Conservation (phyloP, 2,113 vertebrate species). For the Pogona vitticeps region DNA sequence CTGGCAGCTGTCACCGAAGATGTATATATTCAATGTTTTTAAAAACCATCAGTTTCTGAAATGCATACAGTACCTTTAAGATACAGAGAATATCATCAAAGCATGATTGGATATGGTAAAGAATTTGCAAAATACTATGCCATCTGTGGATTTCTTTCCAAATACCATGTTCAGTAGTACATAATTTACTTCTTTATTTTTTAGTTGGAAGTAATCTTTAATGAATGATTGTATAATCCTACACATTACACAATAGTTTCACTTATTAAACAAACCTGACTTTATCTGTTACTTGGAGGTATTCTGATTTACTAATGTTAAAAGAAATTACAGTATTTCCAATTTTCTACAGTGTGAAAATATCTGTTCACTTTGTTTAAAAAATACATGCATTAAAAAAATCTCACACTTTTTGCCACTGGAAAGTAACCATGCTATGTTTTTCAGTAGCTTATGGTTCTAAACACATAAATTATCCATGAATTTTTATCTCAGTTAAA, state of each 20-base stretch:
- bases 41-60: background rate
- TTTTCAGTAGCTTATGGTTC: background rate
- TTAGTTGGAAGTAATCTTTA: constrained; percentile 41
- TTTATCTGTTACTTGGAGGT: constrained; percentile 10
- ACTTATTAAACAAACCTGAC: background rate
- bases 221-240: background rate
- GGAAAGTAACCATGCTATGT: background rate
- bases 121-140: constrained; percentile 47
- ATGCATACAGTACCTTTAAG: constrained; percentile 60
- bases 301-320: constrained; percentile 45
- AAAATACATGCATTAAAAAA: background rate
- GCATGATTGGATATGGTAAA: constrained; percentile 45
- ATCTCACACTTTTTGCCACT: background rate
- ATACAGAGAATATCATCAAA: constrained; percentile 41
- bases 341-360: background rate
- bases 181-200: constrained; percentile 17
- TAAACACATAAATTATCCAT: too few species aligned
- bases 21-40: constrained; percentile 33
- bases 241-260: background rate
- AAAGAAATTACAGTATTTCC: constrained; percentile 24
- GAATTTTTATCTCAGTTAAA: background rate
- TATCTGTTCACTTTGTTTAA: background rate
- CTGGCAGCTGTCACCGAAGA: background rate
- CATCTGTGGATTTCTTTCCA: accelerated
- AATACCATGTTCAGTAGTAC: constrained; percentile 37